Evolutionary conservation across 2,888 invertebrate genomes (phyloP).

Genomic region (Arctia plantaginis): DNA sequence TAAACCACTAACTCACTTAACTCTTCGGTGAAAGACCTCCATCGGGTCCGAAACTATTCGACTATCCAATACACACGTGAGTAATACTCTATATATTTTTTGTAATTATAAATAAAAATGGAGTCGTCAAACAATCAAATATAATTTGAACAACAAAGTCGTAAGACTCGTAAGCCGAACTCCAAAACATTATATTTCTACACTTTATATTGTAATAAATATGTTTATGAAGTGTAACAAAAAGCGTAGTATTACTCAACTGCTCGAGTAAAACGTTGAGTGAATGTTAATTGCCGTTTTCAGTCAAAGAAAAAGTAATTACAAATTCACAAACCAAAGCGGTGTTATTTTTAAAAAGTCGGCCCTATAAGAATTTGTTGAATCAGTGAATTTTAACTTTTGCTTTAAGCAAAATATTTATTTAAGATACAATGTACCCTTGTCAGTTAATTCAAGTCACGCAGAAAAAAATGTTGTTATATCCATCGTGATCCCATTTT

Average conservation of each 20-base stretch:
- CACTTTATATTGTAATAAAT: background rate
- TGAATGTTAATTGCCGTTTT: slow-evolving; percentile 4
- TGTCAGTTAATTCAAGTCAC: background rate
- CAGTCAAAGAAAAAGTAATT: slow-evolving; percentile 6
- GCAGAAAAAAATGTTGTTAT: background rate
- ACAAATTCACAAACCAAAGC: background rate
- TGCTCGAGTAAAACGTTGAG: slow-evolving; percentile 1
- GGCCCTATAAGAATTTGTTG: background rate
- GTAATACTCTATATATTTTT: no score
- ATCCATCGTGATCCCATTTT: background rate
- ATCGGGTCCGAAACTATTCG: no score
- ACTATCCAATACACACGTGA: no score
- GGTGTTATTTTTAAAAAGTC: background rate
- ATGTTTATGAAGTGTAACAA: slow-evolving; percentile 4
- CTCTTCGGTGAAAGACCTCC: no score
- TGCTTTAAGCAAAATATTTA: background rate
- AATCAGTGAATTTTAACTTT: background rate
- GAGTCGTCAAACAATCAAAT: background rate
- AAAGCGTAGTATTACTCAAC: background rate
- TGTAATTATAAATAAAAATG: no score
- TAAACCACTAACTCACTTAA: no score
- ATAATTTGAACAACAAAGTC: background rate
- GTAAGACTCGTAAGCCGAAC: background rate
- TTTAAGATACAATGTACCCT: background rate
- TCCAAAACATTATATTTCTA: background rate